These are phyloP conservation scores for Holacanthella duospinosa DNA, from an alignment of 2,888 invertebrate species.

Conservation along the genomic window DNA sequence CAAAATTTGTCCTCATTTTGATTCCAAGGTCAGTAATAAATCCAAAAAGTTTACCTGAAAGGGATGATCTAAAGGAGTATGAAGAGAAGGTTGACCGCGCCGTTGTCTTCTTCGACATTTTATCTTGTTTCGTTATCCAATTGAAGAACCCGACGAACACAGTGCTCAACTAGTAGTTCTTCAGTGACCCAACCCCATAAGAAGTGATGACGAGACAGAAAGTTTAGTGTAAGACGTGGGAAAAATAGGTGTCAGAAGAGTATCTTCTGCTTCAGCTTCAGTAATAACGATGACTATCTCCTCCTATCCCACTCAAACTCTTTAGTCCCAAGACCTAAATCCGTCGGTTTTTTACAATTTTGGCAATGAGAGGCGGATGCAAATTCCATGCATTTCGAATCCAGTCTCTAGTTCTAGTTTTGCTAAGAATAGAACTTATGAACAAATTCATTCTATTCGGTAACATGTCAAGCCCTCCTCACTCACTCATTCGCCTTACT, in stretches of 20 bases:
- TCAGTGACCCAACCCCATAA: not conserved
- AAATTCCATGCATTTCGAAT: not conserved
- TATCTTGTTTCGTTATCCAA: not conserved
- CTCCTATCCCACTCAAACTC: not conserved
- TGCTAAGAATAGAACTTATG: not conserved
- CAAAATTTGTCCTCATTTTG: too few relatives aligned
- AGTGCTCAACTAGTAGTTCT: too few relatives aligned
- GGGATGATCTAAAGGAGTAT: not conserved
- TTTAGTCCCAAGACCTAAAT: not conserved
- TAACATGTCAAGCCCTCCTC: not conserved
- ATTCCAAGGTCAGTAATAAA: too few relatives aligned
- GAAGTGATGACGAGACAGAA: too few relatives aligned
- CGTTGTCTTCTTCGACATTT: not conserved
- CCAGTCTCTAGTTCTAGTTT: not conserved
- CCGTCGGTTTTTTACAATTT: constrained; percentile 1
- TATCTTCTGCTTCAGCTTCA: not conserved
- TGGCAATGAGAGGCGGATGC: constrained; percentile 3
- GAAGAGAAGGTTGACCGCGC: not conserved
- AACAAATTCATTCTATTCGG: not conserved
- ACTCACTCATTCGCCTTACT: too few relatives aligned
- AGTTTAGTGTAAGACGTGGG: not conserved
- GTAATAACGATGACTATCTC: constrained; percentile 1
- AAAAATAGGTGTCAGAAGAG: not conserved
- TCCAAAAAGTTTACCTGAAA: not conserved
- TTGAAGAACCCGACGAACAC: too few relatives aligned